Evolutionary conservation across 2,888 invertebrate species (phyloP).

Genomic region (Lycophotia porphyrea): DNA sequence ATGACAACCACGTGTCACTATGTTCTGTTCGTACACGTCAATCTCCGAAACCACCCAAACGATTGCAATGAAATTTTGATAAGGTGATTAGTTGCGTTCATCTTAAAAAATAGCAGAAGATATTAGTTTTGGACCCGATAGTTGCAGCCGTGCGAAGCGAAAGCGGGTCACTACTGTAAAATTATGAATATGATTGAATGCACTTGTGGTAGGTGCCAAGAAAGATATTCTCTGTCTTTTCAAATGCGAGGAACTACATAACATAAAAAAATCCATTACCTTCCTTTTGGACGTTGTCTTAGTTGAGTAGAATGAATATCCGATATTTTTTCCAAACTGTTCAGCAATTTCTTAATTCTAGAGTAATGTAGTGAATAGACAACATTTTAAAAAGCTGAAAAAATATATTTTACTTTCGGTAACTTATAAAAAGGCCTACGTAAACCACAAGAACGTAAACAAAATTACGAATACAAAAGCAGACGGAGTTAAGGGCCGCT

Average conservation of each 20-base stretch:
- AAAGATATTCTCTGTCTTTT: background rate
- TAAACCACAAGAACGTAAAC: conserved; percentile 21
- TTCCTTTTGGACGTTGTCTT: background rate
- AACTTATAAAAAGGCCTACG: conserved; percentile 22
- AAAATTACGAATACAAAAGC: conserved; percentile 30
- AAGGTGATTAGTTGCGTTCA: too few species aligned
- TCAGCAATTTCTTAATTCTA: background rate
- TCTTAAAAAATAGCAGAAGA: too few species aligned
- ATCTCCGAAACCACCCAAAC: too few species aligned
- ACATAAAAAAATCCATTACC: background rate
- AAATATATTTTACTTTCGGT: background rate
- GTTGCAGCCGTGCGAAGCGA: too few species aligned
- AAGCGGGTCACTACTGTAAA: too few species aligned
- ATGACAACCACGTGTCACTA: too few species aligned
- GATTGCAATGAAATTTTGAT: too few species aligned
- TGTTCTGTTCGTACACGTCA: too few species aligned
- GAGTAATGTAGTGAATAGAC: background rate
- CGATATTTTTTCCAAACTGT: background rate
- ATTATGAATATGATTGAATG: too few species aligned
- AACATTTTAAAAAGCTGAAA: background rate
- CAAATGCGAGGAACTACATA: background rate
- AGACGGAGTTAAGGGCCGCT: conserved; percentile 2
- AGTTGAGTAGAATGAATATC: background rate
- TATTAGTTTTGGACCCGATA: too few species aligned
- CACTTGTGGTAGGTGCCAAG: background rate